Evolutionary conservation across 2,888 invertebrate genomes (phyloP).

Genomic region (Hirudinaria manillensis): DNA sequence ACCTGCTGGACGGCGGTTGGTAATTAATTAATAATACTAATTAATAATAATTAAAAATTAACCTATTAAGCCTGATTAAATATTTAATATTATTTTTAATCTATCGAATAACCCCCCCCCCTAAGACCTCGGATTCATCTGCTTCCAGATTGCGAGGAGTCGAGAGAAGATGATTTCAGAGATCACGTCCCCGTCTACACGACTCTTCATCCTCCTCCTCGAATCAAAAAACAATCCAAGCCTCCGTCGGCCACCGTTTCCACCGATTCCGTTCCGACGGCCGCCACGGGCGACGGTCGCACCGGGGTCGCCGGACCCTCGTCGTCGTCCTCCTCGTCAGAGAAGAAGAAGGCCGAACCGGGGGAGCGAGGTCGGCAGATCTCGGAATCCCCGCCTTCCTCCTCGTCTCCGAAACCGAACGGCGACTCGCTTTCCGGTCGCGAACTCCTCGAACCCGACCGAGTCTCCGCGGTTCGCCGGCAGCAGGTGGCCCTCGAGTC

Average conservation of each 20-base stretch:
- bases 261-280: slow-evolving; percentile 14
- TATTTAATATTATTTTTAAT: too few relatives aligned
- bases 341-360: neutral
- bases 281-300: neutral
- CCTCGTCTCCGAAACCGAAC: too few relatives aligned
- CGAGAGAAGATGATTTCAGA: slow-evolving; percentile 18
- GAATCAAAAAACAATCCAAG: slow-evolving; percentile 10
- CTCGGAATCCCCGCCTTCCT: too few relatives aligned
- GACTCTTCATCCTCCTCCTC: slow-evolving; percentile 21
- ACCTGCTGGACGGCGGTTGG: slow-evolving; percentile 29
- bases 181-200: slow-evolving; percentile 28
- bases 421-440: too few relatives aligned
- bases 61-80: neutral
- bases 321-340: neutral
- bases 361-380: too few relatives aligned
- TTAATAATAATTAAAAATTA: neutral
- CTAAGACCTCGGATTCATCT: neutral
- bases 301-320: neutral
- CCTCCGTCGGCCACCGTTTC: neutral
- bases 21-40: neutral
- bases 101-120: too few relatives aligned
- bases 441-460: neutral
- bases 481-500: neutral
- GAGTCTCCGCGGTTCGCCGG: too few relatives aligned
- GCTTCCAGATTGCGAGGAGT: slow-evolving; percentile 23